Conservation (phyloP, 2,888 invertebrate genomes). For the Druceiella hillmani region DNA sequence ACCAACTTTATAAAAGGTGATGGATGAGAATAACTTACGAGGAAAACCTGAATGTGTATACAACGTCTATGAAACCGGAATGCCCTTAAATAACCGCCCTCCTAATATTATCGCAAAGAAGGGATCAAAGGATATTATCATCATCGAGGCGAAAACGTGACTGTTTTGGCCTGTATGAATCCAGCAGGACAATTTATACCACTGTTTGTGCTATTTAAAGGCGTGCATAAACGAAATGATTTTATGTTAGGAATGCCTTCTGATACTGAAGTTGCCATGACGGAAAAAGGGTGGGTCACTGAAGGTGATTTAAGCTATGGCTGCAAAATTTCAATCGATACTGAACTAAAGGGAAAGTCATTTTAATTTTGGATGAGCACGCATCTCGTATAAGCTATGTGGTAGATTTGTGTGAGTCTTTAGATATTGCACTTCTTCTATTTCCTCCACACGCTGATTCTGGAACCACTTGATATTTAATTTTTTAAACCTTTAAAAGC, state of each 20-base stretch:
- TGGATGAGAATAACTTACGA: too few species aligned
- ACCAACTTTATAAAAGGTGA: too few species aligned
- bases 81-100: too few species aligned
- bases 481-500: too few species aligned
- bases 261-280: slow-evolving; percentile 9
- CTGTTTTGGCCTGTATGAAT: too few species aligned
- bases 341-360: slow-evolving; percentile 4
- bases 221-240: slow-evolving; percentile 3
- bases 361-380: slow-evolving; percentile 8
- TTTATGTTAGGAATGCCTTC: slow-evolving; percentile 6
- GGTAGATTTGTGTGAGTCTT: slow-evolving; percentile 1
- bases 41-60: too few species aligned
- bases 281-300: slow-evolving; percentile 7
- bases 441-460: background rate
- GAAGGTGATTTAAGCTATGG: slow-evolving; percentile 10
- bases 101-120: too few species aligned
- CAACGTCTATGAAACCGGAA: too few species aligned
- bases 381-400: slow-evolving; percentile 3
- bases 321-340: slow-evolving; percentile 8
- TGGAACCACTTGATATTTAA: too few species aligned
- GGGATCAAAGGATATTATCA: too few species aligned
- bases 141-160: too few species aligned
- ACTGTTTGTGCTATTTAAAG: slow-evolving; percentile 6
- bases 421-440: background rate
- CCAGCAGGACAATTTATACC: too few species aligned